Evolutionary conservation across 2,113 vertebrate genomes (phyloP).

Genomic region (Hydrochoerus hydrochaeris): DNA sequence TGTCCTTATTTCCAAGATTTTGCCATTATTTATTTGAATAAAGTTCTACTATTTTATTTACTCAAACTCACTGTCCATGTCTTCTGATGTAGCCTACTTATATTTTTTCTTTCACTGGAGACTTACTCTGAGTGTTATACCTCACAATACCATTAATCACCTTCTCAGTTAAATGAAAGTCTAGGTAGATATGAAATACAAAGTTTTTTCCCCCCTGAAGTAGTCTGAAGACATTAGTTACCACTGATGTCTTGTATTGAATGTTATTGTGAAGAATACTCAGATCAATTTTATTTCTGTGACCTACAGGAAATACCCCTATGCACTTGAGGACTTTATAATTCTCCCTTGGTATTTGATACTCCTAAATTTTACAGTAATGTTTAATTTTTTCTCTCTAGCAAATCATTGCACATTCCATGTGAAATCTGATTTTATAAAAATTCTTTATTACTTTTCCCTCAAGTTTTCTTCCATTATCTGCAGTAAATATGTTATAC

Average conservation of each 20-base stretch:
- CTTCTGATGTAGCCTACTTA: neutral
- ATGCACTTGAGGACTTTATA: neutral
- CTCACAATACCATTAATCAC: neutral
- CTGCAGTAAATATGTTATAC: neutral
- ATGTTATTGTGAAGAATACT: neutral
- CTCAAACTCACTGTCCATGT: neutral
- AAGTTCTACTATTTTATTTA: neutral
- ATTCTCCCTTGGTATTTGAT: neutral
- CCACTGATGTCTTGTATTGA: neutral
- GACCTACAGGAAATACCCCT: neutral
- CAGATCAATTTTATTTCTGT: neutral
- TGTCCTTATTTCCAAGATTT: neutral
- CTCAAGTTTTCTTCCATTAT: neutral
- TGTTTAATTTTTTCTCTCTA: neutral
- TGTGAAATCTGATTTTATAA: neutral
- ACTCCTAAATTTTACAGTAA: neutral
- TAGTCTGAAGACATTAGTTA: neutral
- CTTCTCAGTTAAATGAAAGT: neutral
- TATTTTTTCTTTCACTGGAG: neutral
- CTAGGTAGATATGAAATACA: neutral
- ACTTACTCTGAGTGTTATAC: neutral
- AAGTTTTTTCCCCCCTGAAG: neutral
- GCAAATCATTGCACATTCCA: neutral
- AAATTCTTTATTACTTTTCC: neutral
- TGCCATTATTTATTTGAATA: neutral